Conservation (phyloP, 2,797 vertebrate species). For the Sarcoramphus papa region DNA sequence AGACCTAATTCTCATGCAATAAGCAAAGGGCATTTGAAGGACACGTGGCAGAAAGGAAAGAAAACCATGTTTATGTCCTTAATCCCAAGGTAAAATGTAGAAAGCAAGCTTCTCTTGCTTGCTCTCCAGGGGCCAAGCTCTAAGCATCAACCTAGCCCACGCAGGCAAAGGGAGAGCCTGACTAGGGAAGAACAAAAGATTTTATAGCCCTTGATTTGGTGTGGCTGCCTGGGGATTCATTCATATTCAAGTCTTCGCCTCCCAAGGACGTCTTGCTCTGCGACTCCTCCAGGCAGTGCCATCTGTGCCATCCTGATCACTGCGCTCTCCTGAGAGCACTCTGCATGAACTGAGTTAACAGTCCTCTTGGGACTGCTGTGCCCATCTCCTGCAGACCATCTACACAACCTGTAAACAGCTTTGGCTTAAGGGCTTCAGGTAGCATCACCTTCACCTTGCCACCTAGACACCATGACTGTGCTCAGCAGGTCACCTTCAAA, state of each 20-base stretch:
- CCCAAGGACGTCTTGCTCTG: neutral
- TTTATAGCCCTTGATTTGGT: neutral
- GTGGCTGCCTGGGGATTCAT: neutral
- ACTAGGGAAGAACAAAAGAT: neutral
- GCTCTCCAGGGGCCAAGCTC: neutral
- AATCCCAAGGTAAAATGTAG: neutral
- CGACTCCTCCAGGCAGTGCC: accelerated
- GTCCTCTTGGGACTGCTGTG: neutral
- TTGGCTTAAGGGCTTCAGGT: neutral
- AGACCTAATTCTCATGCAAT: neutral
- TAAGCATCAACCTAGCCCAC: neutral
- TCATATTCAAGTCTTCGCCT: neutral
- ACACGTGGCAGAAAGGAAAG: neutral
- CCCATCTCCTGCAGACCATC: neutral
- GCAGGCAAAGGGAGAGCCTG: neutral
- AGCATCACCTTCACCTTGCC: neutral
- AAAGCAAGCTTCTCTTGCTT: neutral
- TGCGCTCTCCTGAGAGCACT: accelerated
- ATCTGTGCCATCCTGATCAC: neutral
- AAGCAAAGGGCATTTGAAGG: neutral
- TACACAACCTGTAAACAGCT: neutral
- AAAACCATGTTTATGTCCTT: neutral
- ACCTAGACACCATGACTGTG: neutral
- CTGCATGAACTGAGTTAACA: neutral
- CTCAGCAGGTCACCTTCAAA: neutral